Base-by-base conservation (phyloP, 1,140 invertebrate genomes). In the Nephotettix cincticeps region DNA sequence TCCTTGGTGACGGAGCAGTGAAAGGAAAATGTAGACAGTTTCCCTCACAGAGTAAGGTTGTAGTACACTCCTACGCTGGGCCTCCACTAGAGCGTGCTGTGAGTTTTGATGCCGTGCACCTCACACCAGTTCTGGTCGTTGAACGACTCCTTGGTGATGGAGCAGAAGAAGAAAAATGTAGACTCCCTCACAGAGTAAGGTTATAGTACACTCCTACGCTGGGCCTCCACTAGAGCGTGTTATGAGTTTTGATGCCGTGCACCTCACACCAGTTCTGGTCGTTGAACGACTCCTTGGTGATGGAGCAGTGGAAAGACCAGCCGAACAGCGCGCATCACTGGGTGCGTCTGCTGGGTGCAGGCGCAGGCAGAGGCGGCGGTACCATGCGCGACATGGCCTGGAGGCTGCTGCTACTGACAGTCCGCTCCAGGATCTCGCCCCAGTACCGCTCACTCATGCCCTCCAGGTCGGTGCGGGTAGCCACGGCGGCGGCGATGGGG, bases 381-480 rank as follows among this genome's bases (percentile, higher is more conserved):
- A 40, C 43, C 6, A 47, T 61, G 9, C 69, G 36, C 68, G 89
- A 88, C 68, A 89, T 83, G 28, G 86, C 86, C 76, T 89, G 89
- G 14, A 90, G 80, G 47, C 88, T 90, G 69, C 83, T 87, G 1
- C 88, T 88, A 30, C 88, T 90, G 11, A 90, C 85, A 0, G 89
- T 90, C 14, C 89, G 81, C 78, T 91, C 89, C 30, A 91, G 80
- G 73, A 91, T 90, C 82, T 90, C 89, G 28, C 89, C 89, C 89
- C 89, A 91, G 77, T 90, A 90, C 79, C 90, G 90, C 78, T 91
- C 89, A n/a, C 88, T 88, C 0, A 90, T 81, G 1, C 88, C 88
- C 76, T 90, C 88, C 65, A 89, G 84, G 76, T 89, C 88, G 43
- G 86, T 85, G 75, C 77, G 56, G 25, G 43, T 43, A 9, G 54